These are phyloP conservation scores for Adoxophyes honmai DNA, from an alignment of 1,140 invertebrate genomes.

Conservation along the genomic window DNA sequence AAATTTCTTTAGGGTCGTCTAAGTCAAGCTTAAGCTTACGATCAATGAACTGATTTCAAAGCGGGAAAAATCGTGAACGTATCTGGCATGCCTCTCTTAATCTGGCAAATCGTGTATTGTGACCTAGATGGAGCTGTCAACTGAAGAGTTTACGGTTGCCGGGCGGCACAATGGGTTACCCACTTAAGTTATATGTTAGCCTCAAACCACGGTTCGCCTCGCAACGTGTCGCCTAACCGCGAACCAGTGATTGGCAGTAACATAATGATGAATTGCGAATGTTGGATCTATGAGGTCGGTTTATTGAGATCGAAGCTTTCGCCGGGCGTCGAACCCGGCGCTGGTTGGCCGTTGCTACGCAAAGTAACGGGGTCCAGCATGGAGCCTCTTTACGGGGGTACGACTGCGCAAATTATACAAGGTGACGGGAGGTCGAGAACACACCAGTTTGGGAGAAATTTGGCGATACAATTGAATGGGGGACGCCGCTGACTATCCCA, in stretches of 20 bases:
- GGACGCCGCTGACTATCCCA: too few species aligned
- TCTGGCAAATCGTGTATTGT: too few species aligned
- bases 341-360: slow-evolving; percentile 49
- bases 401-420: slow-evolving; percentile 26
- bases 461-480: too few species aligned
- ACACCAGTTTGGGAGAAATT: too few species aligned
- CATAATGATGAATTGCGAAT: slow-evolving; percentile 67
- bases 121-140: too few species aligned
- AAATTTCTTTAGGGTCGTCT: too few species aligned
- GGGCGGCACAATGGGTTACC: slow-evolving; percentile 10
- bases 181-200: slow-evolving; percentile 12
- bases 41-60: too few species aligned
- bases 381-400: slow-evolving; percentile 28
- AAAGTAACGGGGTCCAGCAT: slow-evolving; percentile 53
- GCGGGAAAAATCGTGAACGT: too few species aligned
- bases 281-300: slow-evolving; percentile 60
- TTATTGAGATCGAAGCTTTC: slow-evolving; percentile 46
- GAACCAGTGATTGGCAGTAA: slow-evolving; percentile 21
- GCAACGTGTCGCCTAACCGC: slow-evolving; percentile 11
- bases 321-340: slow-evolving; percentile 62
- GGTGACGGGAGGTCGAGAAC: slow-evolving; percentile 3
- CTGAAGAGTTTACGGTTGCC: too few species aligned
- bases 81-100: too few species aligned
- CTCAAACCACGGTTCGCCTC: neutral
- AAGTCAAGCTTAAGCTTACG: too few species aligned